Conservation (phyloP, 30 jellyfish, hydroid and myxozoan species). For the Aurelia sp. region DNA sequence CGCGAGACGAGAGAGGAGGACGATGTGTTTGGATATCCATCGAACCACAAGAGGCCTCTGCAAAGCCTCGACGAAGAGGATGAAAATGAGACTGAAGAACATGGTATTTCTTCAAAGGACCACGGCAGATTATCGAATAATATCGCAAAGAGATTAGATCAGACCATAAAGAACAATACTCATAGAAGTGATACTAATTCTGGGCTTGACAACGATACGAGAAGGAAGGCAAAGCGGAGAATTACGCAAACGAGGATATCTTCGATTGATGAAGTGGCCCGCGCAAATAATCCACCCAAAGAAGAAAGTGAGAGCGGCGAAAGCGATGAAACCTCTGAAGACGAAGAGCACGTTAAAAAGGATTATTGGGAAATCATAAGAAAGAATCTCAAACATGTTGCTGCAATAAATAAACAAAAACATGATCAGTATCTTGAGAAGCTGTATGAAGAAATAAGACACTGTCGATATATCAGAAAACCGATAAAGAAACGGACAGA, state of each 20-base stretch:
- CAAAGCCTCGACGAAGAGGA: conserved; percentile 34
- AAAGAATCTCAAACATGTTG: conserved; percentile 14
- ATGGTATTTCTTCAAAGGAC: background rate
- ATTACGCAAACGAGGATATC: background rate
- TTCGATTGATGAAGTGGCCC: conserved; percentile 14
- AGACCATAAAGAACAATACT: background rate
- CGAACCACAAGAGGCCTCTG: background rate
- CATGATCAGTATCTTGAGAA: conserved; percentile 50
- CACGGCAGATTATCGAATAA: background rate
- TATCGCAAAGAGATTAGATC: background rate
- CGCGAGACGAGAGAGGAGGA: background rate
- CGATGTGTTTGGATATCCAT: too few species aligned
- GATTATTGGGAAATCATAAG: conserved; percentile 59
- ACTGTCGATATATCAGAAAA: conserved; percentile 78
- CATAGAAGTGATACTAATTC: conserved; percentile 19
- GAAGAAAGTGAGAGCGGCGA: background rate
- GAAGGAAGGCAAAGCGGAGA: background rate
- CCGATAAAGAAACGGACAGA: conserved; percentile 45
- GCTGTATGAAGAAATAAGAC: conserved; percentile 61
- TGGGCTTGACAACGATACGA: conserved; percentile 22
- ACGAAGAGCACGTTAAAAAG: conserved; percentile 1
- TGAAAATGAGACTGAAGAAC: background rate
- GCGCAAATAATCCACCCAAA: conserved; percentile 10
- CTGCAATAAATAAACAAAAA: conserved; percentile 31
- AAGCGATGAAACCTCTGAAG: background rate